These are phyloP conservation scores for Chydorus sphaericus DNA, from an alignment of 2,888 invertebrate species.

Conservation along the genomic window DNA sequence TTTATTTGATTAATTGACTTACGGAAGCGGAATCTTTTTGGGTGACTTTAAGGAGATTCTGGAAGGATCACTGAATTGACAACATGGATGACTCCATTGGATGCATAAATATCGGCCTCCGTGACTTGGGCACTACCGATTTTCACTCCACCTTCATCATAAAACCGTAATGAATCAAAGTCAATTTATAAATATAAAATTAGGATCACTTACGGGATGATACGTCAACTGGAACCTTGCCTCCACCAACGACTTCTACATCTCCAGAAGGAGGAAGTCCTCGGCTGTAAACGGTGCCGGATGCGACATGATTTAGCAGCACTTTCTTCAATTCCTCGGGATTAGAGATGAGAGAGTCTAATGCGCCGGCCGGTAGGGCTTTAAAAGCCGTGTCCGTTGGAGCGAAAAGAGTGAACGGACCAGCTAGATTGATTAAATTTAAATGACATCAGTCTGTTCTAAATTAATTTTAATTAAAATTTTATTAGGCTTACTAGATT, in stretches of 20 bases:
- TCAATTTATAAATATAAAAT: no score
- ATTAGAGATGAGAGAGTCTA: constrained; percentile 13
- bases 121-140: constrained; percentile 11
- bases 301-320: constrained; percentile 17
- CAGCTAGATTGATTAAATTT: constrained; percentile 1
- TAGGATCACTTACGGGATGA: neutral
- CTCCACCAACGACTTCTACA: neutral
- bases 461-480: neutral
- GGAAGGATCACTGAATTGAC: constrained; percentile 13
- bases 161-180: neutral
- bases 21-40: neutral
- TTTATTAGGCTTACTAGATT: neutral
- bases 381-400: constrained; percentile 17
- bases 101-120: neutral
- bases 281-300: constrained; percentile 17
- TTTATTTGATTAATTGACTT: no score
- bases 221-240: neutral
- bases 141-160: neutral
- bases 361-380: constrained; percentile 10
- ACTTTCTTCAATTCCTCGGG: constrained; percentile 15
- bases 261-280: constrained; percentile 16
- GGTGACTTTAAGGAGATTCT: neutral
- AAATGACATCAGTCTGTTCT: no score
- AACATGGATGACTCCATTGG: constrained; percentile 18
- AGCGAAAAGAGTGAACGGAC: constrained; percentile 17